Base-by-base conservation (phyloP, 2,797 vertebrate genomes). In the Ctenosaura bakeri region DNA sequence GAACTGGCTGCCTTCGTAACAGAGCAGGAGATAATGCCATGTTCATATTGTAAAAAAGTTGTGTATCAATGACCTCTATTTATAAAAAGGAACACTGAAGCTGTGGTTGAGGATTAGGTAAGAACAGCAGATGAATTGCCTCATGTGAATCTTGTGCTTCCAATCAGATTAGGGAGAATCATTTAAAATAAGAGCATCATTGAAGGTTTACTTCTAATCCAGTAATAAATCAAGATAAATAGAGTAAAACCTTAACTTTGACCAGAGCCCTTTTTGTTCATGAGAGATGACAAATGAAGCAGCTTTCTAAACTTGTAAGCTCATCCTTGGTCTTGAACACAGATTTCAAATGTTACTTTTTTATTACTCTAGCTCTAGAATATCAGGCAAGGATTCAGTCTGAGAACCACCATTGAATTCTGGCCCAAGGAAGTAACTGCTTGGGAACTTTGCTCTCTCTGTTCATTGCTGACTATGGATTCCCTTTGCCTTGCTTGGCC, bases 151-250 rank as follows among this genome's bases (percentile, higher is more conserved):
- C 81, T 26, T 64, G 35, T 42, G 35, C 20, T 42, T 2, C 14
- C 35, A 85, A 29, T 32, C 73, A n/a, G 46, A n/a, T 42, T 42
- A 62, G 29, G 24, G 14, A 83, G 24, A 46, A 26, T 59, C 22
- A 38, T 83, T 29, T 83, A 12, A 42, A 32, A 62, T 56, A 83
- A 83, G 12, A 20, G 35, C 56, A 69, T 32, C 26, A 73, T 85
- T 69, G 50, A 35, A 52, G 22, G 4, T 73, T 85, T 54, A 69
- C 46, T 54, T 42, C 46, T 52, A 8, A 24, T 50, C 5, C 66
- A 69, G 10, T 42, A 73, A 52, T 32, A 85, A 85, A 54, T 52
- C 66, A 83, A 83, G 80, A 59, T n/a, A 82, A 35, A 82, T 26
- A 20, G 54, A 35, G 18, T 6, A 83, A 83, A 83, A 64, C n/a